Percentiles rank a stretch among this genome's conserved stretches.
phyloP scores from a whole-genome alignment of 2,888 invertebrate species.

The Perizoma flavofasciatum region DNA sequence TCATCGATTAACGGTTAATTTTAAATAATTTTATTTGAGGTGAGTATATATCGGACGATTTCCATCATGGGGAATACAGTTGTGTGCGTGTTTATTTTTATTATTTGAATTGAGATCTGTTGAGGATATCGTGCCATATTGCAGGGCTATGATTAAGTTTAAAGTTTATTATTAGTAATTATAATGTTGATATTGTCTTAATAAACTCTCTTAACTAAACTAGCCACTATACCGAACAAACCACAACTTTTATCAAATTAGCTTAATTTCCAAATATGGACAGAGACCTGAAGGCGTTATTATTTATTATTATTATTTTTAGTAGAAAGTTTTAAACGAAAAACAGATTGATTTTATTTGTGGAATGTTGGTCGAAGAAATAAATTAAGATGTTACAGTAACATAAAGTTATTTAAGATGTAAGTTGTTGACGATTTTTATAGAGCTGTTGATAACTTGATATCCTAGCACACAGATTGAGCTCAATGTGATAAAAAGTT shows the following conservation, averaged over 20 bases:
- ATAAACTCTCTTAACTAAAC: background rate
- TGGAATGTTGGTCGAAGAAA: too few relatives aligned
- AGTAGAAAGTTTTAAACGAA: too few relatives aligned
- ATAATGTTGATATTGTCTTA: background rate
- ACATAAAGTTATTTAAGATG: slow-evolving; percentile 37
- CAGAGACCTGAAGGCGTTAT: too few relatives aligned
- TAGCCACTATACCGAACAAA: too few relatives aligned
- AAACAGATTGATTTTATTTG: too few relatives aligned
- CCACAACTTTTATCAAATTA: too few relatives aligned
- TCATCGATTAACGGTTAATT: slow-evolving; percentile 64
- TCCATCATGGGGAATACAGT: too few relatives aligned
- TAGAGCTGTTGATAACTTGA: slow-evolving; percentile 47
- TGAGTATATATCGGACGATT: too few relatives aligned
- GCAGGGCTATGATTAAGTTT: slow-evolving; percentile 12
- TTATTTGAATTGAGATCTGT: background rate
- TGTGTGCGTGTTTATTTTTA: too few relatives aligned
- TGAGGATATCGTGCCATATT: slow-evolving; percentile 23
- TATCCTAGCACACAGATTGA: slow-evolving; percentile 42
- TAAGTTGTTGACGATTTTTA: slow-evolving; percentile 58
- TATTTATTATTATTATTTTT: too few relatives aligned
- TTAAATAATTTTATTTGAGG: slow-evolving; percentile 5
- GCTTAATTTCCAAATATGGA: background rate
- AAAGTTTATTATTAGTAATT: background rate
- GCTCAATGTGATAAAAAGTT: slow-evolving; percentile 17
- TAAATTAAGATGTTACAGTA: background rate